Base-by-base conservation (phyloP, 2,113 vertebrate genomes). In the Budorcas taxicolor region DNA sequence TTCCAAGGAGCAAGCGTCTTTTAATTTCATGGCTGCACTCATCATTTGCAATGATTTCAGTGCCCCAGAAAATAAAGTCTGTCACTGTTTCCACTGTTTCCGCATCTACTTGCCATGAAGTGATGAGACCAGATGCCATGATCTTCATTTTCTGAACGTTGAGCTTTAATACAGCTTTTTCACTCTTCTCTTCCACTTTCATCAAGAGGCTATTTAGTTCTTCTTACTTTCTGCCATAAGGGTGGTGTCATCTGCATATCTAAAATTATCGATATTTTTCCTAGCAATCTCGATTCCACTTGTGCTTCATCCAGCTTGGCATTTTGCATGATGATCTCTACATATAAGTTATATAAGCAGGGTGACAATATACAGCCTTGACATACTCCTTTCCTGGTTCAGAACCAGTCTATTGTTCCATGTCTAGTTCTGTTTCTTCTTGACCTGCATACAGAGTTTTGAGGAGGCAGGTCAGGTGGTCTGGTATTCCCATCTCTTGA, bases 331-430 rank as follows among this genome's bases (percentile, higher is more conserved):
- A 71, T 11, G 0, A 21, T 11, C 9, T 71, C 64, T 36, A 12
- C 19, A 71, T 71, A 40, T 36, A 36, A 23, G 9, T 11, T 36
- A 71, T 21, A 21, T 36, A 71, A 71, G 19, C 67, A 40, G n/a
- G 4, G n/a, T 36, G n/a, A 71, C 67, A 71, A 71, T 71, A 36
- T 12, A 71, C 9, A 71, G 67, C n/a, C n/a, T 36, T 71, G 67
- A 71, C 10, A 3, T 23, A 40, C 19, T 71, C 67, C 4, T 67
- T 67, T 21, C 17, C 4, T 1, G 0, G 17, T 67, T 67, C 4
- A 0, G 8, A 67, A 67, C 17, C 33, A 71, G 19, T 40, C 19
- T 71, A 23, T 23, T 36, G 4, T 71, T 71, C 5, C 67, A 23
- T 40, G n/a, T 12, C 19, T 71, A 21, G 19, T 71, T 40, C 19